Conservation (phyloP, 2,888 invertebrate species). For the Drosophila paranaensis region DNA sequence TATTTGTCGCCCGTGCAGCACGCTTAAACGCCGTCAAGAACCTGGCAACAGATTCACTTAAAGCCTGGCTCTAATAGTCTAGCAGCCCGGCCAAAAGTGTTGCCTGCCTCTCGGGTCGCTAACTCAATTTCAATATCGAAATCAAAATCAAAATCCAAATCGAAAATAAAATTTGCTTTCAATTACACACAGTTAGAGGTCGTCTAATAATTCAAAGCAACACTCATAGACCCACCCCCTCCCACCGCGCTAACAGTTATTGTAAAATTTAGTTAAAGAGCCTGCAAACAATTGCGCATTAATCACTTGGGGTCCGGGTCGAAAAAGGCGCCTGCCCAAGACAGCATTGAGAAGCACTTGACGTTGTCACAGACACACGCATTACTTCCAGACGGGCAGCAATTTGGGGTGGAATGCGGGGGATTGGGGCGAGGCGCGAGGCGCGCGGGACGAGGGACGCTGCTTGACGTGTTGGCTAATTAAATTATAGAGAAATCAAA, state of each 20-base stretch:
- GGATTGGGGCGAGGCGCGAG: neutral
- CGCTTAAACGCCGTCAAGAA: slow-evolving; percentile 12
- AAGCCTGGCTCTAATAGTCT: slow-evolving; percentile 28
- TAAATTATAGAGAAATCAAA: slow-evolving; percentile 24
- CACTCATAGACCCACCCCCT: neutral
- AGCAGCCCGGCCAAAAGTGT: slow-evolving; percentile 33
- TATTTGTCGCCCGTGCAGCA: neutral
- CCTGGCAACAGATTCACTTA: slow-evolving; percentile 35
- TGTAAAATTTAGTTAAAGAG: slow-evolving; percentile 58
- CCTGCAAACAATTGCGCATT: slow-evolving; percentile 73
- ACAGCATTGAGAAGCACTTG: slow-evolving; percentile 27
- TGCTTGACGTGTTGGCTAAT: slow-evolving; percentile 7
- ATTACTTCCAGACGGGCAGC: slow-evolving; percentile 1
- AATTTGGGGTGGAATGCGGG: neutral
- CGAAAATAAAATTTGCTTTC: slow-evolving; percentile 44
- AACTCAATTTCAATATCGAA: slow-evolving; percentile 22
- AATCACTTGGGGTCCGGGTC: slow-evolving; percentile 50
- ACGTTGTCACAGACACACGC: slow-evolving; percentile 21
- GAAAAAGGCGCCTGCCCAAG: slow-evolving; percentile 30
- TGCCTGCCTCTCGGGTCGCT: slow-evolving; percentile 35
- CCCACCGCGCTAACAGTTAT: slow-evolving; percentile 46
- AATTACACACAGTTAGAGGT: slow-evolving; percentile 41
- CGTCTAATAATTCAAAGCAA: slow-evolving; percentile 9
- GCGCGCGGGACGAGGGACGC: too few species aligned
- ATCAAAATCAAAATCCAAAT: slow-evolving; percentile 43